Evolutionary conservation across 2,888 invertebrate genomes (phyloP), one percentile per base, ranked within the genome.

Genomic region (Orthonevra nobilis): DNA sequence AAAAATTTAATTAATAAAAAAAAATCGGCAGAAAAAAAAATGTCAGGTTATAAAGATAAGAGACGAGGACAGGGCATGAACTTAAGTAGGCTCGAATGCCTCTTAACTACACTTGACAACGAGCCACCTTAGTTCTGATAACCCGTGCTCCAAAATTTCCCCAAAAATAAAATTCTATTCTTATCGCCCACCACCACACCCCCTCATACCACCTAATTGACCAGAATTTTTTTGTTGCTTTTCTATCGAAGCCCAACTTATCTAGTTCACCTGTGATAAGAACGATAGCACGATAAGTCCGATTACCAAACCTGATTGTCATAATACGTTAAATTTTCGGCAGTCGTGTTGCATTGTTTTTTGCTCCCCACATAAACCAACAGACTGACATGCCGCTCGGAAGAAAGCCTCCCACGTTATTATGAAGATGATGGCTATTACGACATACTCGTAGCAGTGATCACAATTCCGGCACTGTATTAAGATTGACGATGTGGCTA

Each of bases 1-100:
- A 9, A 36, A 9, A 28, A 19, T 52, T 19, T 17, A 20, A 0
- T 1, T n/a, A 2, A n/a, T 20, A 56, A 46, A 48, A 68, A 73
- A 73, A 63, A 23, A n/a, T n/a, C n/a, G 40, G 26, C 1, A 28
- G 48, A 72, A 77, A 72, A 17, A 52, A 15, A n/a, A 4, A 4
- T 38, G 7, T 10, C 20, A 32, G 23, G 23, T 46, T 23, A 10
- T 54, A 66, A 56, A 81, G 79, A 81, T 81, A 81, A 81, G 81
- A 74, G 34, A 28, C 74, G 61, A 58, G n/a, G 10, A 32, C 69
- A 20, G 56, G 68, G 54, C 74, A 74, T 69, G 81, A 81, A 81
- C 81, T 81, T 81, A 81, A 81, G 81, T 81, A 74, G 81, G 81
- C 81, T 81, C 81, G 81, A 81, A 81, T 81, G 69, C 81, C 81